Percentiles rank a stretch among this genome's conserved stretches.
Conservation (phyloP, 2,797 vertebrate species). For the Microctenopoma stevenorrisi region DNA sequence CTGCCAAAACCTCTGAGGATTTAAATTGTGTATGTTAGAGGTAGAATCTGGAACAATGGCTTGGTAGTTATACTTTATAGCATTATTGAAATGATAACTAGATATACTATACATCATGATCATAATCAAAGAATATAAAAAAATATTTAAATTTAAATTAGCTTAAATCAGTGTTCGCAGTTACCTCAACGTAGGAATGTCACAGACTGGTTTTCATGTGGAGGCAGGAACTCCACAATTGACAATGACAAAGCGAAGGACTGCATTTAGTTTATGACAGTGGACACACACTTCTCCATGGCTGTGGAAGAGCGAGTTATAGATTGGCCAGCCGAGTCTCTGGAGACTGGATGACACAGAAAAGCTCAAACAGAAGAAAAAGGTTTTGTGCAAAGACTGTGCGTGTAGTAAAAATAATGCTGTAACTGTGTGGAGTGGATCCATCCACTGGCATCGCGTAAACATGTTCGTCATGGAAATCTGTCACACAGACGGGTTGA, state of each 20-base stretch:
- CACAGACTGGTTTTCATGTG: conserved; percentile 1
- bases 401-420: not conserved
- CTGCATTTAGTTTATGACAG: conserved; percentile 12
- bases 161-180: not conserved
- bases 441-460: conserved; percentile 16
- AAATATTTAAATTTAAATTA: too few relatives aligned
- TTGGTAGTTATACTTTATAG: too few relatives aligned
- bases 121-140: too few relatives aligned
- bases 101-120: too few relatives aligned
- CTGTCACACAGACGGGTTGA: conserved; percentile 2
- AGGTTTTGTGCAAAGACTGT: not conserved
- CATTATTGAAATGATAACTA: too few relatives aligned
- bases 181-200: not conserved
- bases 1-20: too few relatives aligned
- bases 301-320: conserved; percentile 11
- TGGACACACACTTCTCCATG: conserved; percentile 21
- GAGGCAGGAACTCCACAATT: not conserved
- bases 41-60: too few relatives aligned
- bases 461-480: conserved; percentile 24
- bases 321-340: conserved; percentile 17
- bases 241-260: conserved; percentile 42
- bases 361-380: conserved; percentile 1
- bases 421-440: conserved; percentile 9
- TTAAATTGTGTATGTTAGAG: too few relatives aligned
- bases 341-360: conserved; percentile 24